Percentiles rank a stretch among this genome's conserved stretches.
Evolutionary conservation across 1,140 invertebrate species (phyloP).

Genomic region (Drosophila kepulauana): DNA sequence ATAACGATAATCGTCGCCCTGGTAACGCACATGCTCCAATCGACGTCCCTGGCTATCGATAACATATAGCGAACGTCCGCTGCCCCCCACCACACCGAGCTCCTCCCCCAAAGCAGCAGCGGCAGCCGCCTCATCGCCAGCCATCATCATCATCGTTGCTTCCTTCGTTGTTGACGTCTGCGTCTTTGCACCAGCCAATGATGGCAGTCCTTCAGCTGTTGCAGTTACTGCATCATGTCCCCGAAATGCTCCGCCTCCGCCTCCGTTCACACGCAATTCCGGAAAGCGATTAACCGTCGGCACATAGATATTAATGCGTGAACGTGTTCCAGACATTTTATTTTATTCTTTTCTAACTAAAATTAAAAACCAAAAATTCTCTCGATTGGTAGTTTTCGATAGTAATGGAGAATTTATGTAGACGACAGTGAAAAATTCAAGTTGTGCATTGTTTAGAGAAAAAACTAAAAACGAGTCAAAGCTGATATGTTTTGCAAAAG

Average conservation of each 20-base stretch:
- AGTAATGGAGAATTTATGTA: too few relatives aligned
- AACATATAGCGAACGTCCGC: slow-evolving; percentile 47
- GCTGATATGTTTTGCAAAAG: too few relatives aligned
- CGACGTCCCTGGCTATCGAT: slow-evolving; percentile 41
- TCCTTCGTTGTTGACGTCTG: neutral
- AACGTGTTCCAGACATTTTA: slow-evolving; percentile 20
- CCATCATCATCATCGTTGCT: neutral
- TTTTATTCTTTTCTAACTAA: too few relatives aligned
- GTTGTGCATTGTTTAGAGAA: too few relatives aligned
- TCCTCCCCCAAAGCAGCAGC: slow-evolving; percentile 12
- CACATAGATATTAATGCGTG: slow-evolving; percentile 44
- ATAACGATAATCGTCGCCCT: slow-evolving; percentile 57
- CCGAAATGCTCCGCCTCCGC: neutral
- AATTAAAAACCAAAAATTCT: neutral
- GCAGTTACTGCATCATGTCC: slow-evolving; percentile 13
- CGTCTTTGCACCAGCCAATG: neutral
- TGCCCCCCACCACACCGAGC: neutral
- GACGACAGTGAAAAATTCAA: too few relatives aligned
- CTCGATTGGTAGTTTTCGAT: neutral
- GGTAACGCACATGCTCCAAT: slow-evolving; percentile 60
- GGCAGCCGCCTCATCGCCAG: slow-evolving; percentile 4
- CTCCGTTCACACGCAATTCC: slow-evolving; percentile 21
- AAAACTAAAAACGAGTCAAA: too few relatives aligned
- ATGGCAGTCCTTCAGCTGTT: neutral
- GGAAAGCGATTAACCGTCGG: slow-evolving; percentile 49